Evolutionary conservation across 2,888 invertebrate species (phyloP), one percentile per base, ranked within the genome.

Genomic region (Cylloceria caligata): DNA sequence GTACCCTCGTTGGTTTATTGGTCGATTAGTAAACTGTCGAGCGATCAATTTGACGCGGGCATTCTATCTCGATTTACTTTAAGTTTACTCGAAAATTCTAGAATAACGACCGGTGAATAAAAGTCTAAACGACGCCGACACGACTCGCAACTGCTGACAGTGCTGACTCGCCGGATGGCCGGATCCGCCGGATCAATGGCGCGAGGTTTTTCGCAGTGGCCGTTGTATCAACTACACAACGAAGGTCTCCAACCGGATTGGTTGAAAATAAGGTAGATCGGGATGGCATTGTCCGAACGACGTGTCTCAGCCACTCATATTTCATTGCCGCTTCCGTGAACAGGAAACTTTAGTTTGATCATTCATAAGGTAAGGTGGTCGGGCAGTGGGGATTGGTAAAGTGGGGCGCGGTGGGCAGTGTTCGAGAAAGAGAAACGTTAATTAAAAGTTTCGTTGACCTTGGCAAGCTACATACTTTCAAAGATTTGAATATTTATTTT

Each of bases 1-100:
- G 36, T 68, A 68, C 55, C 68, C 39, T 68, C 21, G 36, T 6
- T 36, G n/a, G 24, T 52, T 68, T 47, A 21, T 52, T 11, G 24
- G 13, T 39, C 36, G 52, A n/a, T 68, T 36, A 11, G 21, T 36
- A 24, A 4, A n/a, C 21, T 30, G 34, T 36, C 24, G 52, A 36
- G 7, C 36, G 52, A 36, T 24, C 6, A 52, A 45, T 47, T 16
- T 45, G 19, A 45, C 30, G 36, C 21, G n/a, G 1, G 24, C 52
- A 34, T 36, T 2, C 16, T 34, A 16, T 1, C 16, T 60, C 16
- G 6, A 27, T 27, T 55, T 13, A 27, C 13, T 55, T 55, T 13
- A 55, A 9, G 13, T 55, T 55, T 4, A 55, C 13, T 27, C 55
- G 55, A 13, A 55, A 55, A 55, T 0, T 27, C n/a, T 27, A n/a